phyloP scores from a whole-genome alignment of 2,888 invertebrate genomes.

The Leistus spinibarbis region DNA sequence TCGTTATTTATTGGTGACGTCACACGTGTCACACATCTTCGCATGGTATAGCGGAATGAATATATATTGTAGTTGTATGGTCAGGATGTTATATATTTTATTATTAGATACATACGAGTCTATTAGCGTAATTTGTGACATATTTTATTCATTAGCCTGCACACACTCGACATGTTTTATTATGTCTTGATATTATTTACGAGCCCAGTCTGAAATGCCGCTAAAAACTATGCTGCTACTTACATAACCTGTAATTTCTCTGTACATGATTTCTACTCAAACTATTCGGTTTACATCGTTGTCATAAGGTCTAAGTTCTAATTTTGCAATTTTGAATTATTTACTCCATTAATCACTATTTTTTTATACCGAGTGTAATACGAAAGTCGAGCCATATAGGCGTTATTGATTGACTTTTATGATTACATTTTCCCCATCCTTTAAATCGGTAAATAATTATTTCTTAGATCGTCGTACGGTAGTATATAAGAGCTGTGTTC shows the following conservation, averaged over 20 bases:
- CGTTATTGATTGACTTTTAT: too few species aligned
- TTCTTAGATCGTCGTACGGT: too few species aligned
- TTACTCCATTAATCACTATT: too few species aligned
- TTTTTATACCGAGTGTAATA: too few species aligned
- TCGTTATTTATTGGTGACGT: slow-evolving; percentile 16
- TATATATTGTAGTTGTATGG: background rate
- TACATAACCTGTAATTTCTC: background rate
- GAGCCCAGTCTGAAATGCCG: background rate
- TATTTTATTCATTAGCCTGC: slow-evolving; percentile 28
- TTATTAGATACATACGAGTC: slow-evolving; percentile 24
- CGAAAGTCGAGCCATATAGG: too few species aligned
- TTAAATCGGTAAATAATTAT: too few species aligned
- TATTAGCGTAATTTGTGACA: slow-evolving; percentile 33
- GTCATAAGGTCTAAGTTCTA: too few species aligned
- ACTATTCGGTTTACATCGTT: background rate
- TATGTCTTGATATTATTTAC: slow-evolving; percentile 9
- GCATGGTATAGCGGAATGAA: background rate
- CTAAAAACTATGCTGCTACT: background rate
- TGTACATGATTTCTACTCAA: background rate
- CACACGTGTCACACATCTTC: slow-evolving; percentile 11
- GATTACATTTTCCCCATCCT: too few species aligned
- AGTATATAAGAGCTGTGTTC: too few species aligned
- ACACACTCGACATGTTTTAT: slow-evolving; percentile 17
- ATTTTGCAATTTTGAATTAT: too few species aligned
- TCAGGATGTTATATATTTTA: slow-evolving; percentile 10